Evolutionary conservation across 1,140 invertebrate genomes (phyloP), one percentile per base, ranked within the genome.

Genomic region (Cephus cinctus): DNA sequence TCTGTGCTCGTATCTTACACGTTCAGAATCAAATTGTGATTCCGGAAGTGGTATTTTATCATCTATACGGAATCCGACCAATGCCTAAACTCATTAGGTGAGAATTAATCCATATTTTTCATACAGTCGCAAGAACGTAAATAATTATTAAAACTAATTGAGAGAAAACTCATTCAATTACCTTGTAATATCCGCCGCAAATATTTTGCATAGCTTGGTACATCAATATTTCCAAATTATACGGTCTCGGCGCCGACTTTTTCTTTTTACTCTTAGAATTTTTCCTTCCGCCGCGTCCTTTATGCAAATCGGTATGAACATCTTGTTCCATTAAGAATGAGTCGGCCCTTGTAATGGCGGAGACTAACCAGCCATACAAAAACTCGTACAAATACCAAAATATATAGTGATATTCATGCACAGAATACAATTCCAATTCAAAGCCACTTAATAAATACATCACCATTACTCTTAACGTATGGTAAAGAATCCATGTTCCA

Each of bases 341-440:
- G 63, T 96, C 92, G 0, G 95, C 95, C 56, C 94, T 80, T 1
- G 88, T 89, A 25, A 98, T 78, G 0, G 94, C 90, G 0, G 93
- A 96, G 2, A 94, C 85, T 20, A 97, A 74, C 90, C 94, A 98
- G 6, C 90, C 91, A 68, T 94, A 97, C 3, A 98, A 77, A 73
- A 96, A 93, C 77, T 98, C 94, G 74, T 94, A 94, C 18, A 98
- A 76, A 75, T 98, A 98, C 93, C 93, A 96, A 78, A 88, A 96
- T 53, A 96, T 89, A 65, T 96, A 98, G 61, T 95, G 88, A 75
- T 93, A 98, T 78, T 98, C 96, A 68, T 97, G 94, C n/a, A 89
- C 85, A 31, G 92, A 92, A 78, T 98, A 98, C 0, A 98, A 76
- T 70, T 98, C 94, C 12, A 98, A 77, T 67, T 98, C 95, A 62